These are phyloP conservation scores for Aurelia aurita DNA, from an alignment of 30 jellyfish, hydroid and myxozoan species.

Conservation along the genomic window DNA sequence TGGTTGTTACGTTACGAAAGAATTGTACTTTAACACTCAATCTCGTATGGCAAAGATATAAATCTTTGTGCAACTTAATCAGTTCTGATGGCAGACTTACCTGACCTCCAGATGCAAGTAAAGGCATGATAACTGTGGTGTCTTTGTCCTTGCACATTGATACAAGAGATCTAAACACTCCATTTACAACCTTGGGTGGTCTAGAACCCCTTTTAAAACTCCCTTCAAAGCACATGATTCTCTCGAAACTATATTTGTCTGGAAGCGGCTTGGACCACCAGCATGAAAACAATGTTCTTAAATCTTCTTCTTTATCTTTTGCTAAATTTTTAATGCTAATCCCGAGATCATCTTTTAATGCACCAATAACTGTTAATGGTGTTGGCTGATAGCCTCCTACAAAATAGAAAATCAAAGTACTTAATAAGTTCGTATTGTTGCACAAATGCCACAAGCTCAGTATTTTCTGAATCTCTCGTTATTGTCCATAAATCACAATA, in stretches of 20 bases:
- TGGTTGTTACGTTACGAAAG: no score
- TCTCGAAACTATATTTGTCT: slow-evolving; percentile 15
- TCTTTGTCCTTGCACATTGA: slow-evolving; percentile 83
- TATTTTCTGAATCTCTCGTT: no score
- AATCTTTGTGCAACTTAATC: no score
- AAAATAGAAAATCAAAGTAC: background rate
- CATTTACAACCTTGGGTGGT: slow-evolving; percentile 74
- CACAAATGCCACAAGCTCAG: no score
- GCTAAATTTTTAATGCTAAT: slow-evolving; percentile 49
- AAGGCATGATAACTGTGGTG: slow-evolving; percentile 74
- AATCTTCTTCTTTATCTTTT: slow-evolving; percentile 78
- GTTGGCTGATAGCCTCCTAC: slow-evolving; percentile 71
- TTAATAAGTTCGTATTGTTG: no score
- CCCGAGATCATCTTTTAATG: slow-evolving; percentile 61
- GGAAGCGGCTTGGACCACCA: slow-evolving; percentile 89
- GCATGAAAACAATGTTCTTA: slow-evolving; percentile 57
- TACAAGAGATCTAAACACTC: slow-evolving; percentile 62
- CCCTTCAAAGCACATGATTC: slow-evolving; percentile 84
- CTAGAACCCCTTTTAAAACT: slow-evolving; percentile 53
- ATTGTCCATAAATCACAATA: no score
- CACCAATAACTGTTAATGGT: slow-evolving; percentile 84
- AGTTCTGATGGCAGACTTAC: no score
- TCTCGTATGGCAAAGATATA: no score
- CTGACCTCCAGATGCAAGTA: slow-evolving; percentile 73
- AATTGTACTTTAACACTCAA: no score